Conservation (phyloP, 2,113 vertebrate species). For the Hydropotes inermis region DNA sequence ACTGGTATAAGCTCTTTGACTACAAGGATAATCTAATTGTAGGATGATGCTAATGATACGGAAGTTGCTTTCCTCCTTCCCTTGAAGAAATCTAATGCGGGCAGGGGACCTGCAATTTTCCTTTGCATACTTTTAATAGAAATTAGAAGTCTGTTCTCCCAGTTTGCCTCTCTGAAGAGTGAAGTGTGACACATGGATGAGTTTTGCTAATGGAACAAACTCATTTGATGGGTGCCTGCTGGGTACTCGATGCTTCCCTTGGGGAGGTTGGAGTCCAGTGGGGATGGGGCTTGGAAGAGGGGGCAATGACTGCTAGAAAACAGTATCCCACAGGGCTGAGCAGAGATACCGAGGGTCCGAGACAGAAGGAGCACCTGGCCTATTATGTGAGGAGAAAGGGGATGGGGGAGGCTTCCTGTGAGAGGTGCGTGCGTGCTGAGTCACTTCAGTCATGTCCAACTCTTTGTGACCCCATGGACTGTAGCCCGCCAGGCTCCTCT, state of each 20-base stretch:
- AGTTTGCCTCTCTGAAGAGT: neutral
- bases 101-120: neutral
- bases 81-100: neutral
- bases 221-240: too few species aligned
- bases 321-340: neutral
- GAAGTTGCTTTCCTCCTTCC: slow-evolving; percentile 11
- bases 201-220: neutral
- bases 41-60: neutral
- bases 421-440: neutral
- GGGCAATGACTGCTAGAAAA: neutral
- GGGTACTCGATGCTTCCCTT: neutral
- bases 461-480: neutral
- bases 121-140: neutral
- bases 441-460: neutral
- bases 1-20: slow-evolving; percentile 44
- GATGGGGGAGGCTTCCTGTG: neutral
- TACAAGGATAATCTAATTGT: neutral
- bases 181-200: neutral
- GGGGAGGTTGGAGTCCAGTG: neutral
- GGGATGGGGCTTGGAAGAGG: neutral
- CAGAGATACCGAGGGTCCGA: neutral
- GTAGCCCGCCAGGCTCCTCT: neutral
- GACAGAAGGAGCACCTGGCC: neutral
- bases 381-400: neutral
- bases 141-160: neutral